Conservation (phyloP, 1,140 invertebrate species). For the Orchesella cincta region DNA sequence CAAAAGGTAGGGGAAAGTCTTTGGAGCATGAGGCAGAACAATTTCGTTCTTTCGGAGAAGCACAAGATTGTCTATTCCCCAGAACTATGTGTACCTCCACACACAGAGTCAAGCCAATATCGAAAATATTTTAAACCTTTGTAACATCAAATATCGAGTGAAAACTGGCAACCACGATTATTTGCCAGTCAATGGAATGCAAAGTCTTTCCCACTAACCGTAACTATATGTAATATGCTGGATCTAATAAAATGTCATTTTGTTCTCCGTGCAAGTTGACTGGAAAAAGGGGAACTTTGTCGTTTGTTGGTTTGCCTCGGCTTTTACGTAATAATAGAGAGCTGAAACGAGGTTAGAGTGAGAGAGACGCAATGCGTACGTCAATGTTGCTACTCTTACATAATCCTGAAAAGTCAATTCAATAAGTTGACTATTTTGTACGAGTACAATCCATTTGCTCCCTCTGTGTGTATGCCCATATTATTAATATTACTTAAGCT, state of each 20-base stretch:
- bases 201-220: not conserved
- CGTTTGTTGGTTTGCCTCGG: too few species aligned
- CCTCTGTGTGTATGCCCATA: not conserved
- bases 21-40: constrained; percentile 16
- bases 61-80: too few species aligned
- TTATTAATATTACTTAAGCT: constrained; percentile 3
- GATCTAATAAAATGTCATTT: not conserved
- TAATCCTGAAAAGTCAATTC: constrained; percentile 22
- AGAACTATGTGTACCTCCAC: not conserved
- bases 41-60: constrained; percentile 11
- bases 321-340: too few species aligned
- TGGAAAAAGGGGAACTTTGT: too few species aligned
- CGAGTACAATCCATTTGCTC: not conserved
- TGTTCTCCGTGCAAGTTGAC: not conserved
- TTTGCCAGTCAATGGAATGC: not conserved
- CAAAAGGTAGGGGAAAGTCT: constrained; percentile 4
- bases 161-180: constrained; percentile 6
- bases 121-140: not conserved
- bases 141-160: not conserved
- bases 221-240: not conserved
- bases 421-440: not conserved
- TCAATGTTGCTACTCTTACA: too few species aligned
- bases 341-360: too few species aligned
- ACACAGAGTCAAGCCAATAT: constrained; percentile 5
- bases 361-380: too few species aligned